Conservation (phyloP, 1,140 invertebrate genomes). For the Delia radicum region DNA sequence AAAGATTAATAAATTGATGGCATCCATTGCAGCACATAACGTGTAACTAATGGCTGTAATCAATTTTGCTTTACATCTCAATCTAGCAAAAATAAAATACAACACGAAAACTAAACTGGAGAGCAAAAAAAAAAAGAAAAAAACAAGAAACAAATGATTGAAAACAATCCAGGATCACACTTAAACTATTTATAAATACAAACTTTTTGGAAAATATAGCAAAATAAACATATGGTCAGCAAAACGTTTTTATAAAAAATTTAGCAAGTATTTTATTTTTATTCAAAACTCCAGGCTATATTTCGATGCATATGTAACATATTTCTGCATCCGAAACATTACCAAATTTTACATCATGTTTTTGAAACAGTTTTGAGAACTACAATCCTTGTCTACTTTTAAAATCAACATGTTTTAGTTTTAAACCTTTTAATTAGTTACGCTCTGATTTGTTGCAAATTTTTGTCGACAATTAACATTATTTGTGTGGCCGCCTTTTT, state of each 20-base stretch:
- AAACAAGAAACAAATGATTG: neutral
- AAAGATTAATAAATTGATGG: conserved; percentile 58
- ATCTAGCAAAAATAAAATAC: conserved; percentile 40
- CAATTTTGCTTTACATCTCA: conserved; percentile 58
- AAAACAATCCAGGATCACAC: no score
- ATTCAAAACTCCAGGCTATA: neutral
- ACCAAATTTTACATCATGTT: neutral
- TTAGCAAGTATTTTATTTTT: neutral
- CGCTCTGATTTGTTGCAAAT: neutral
- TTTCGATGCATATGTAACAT: neutral
- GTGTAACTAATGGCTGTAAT: conserved; percentile 57
- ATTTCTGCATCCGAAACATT: neutral
- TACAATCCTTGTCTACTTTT: no score
- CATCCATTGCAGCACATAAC: conserved; percentile 57
- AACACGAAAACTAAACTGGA: neutral
- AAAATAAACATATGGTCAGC: neutral
- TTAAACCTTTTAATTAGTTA: neutral
- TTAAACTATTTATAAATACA: no score
- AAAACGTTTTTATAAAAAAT: neutral
- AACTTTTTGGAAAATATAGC: neutral
- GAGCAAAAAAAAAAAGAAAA: neutral
- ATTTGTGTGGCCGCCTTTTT: neutral
- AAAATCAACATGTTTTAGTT: neutral
- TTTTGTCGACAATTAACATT: neutral
- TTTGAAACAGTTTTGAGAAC: neutral